Evolutionary conservation across 2,797 vertebrate species (phyloP).

Genomic region (Brotula barbata): DNA sequence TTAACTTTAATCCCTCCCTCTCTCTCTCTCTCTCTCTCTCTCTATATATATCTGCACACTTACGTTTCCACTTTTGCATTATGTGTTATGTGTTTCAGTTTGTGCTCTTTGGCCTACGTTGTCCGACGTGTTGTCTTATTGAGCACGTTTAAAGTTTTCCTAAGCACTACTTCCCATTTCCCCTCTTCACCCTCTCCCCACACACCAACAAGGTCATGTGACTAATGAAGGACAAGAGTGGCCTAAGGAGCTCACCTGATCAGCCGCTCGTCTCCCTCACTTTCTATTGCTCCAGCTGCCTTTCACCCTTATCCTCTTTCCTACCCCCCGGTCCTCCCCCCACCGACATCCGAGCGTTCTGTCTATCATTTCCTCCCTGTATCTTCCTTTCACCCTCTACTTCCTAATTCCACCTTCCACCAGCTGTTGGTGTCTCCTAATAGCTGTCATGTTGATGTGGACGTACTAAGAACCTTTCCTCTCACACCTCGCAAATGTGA

Average conservation of each 20-base stretch:
- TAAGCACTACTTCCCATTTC: slow-evolving; percentile 9
- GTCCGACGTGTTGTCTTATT: slow-evolving; percentile 1
- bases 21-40: neutral
- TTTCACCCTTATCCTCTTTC: slow-evolving; percentile 8
- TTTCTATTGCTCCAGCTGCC: slow-evolving; percentile 14
- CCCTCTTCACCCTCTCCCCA: slow-evolving; percentile 22
- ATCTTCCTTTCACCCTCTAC: slow-evolving; percentile 35
- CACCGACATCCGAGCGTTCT: too few species aligned
- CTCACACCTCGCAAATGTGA: slow-evolving; percentile 71
- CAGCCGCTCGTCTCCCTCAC: slow-evolving; percentile 39
- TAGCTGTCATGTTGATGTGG: slow-evolving; percentile 69
- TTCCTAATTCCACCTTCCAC: slow-evolving; percentile 62
- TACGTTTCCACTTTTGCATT: slow-evolving; percentile 48
- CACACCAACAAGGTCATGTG: slow-evolving; percentile 46
- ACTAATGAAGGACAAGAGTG: slow-evolving; percentile 53
- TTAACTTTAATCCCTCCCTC: slow-evolving; percentile 30
- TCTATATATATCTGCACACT: neutral
- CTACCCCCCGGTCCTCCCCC: slow-evolving; percentile 22
- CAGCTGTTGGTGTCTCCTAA: slow-evolving; percentile 74
- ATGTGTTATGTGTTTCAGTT: slow-evolving; percentile 47
- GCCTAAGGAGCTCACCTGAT: slow-evolving; percentile 45
- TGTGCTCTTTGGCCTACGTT: slow-evolving; percentile 15
- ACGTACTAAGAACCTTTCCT: slow-evolving; percentile 55
- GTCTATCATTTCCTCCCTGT: slow-evolving; percentile 34
- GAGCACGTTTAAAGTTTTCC: slow-evolving; percentile 9